Percentiles rank a stretch among this genome's conserved stretches.
These are phyloP conservation scores for Thalassophryne amazonica DNA, from an alignment of 2,797 vertebrate genomes.

Conservation along the genomic window DNA sequence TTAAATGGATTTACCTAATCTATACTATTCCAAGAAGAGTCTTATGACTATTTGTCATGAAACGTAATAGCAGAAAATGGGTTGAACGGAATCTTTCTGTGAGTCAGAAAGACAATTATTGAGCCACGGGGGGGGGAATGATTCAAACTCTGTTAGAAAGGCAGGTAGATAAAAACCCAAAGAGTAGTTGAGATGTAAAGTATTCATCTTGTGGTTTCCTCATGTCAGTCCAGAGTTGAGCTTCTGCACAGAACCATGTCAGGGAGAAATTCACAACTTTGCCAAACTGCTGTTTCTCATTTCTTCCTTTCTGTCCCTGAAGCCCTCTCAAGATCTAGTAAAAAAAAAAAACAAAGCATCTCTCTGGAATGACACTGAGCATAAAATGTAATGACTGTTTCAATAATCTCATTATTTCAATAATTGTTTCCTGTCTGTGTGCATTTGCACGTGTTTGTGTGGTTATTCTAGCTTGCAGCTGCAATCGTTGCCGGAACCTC, in stretches of 20 bases:
- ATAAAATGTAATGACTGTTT: background rate
- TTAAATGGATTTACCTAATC: slow-evolving; percentile 11
- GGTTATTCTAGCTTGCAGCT: slow-evolving; percentile 80
- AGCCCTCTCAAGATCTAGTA: slow-evolving; percentile 10
- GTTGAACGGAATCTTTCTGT: slow-evolving; percentile 3
- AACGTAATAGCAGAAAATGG: slow-evolving; percentile 16
- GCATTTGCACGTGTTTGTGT: too few relatives aligned
- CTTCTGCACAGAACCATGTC: slow-evolving; percentile 2
- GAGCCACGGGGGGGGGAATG: background rate
- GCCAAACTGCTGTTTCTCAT: background rate
- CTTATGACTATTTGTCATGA: too few relatives aligned
- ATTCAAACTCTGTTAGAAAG: slow-evolving; percentile 17
- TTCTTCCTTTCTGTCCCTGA: background rate
- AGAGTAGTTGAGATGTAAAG: slow-evolving; percentile 7
- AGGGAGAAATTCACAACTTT: slow-evolving; percentile 14
- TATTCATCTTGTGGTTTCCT: slow-evolving; percentile 22
- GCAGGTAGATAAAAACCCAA: slow-evolving; percentile 7
- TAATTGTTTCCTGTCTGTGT: too few relatives aligned
- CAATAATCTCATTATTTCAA: background rate
- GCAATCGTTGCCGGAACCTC: slow-evolving; percentile 74
- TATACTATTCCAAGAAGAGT: too few relatives aligned
- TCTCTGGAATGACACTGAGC: background rate
- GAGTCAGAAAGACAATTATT: slow-evolving; percentile 16
- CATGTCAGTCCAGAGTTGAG: background rate
- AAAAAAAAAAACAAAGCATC: slow-evolving; percentile 5